Conservation (phyloP, 2,797 vertebrate species). For the Sebastolobus alascanus region DNA sequence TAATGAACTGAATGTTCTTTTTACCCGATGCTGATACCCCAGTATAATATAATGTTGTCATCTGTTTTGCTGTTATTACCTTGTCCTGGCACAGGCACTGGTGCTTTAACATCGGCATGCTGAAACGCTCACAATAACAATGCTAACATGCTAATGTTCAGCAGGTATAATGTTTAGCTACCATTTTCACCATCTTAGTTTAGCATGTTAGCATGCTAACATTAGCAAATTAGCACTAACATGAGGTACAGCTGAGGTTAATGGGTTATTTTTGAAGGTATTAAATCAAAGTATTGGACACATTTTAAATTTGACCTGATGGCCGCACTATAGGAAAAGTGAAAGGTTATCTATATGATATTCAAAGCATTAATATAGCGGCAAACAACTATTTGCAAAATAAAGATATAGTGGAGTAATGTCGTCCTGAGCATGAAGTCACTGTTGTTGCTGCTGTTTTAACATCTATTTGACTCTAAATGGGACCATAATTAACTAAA, state of each 20-base stretch:
- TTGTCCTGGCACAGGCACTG: background rate
- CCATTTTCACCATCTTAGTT: background rate
- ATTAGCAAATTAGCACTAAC: background rate
- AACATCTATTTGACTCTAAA: accelerated
- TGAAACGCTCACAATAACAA: background rate
- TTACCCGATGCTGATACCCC: background rate
- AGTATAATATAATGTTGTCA: background rate
- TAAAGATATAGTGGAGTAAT: background rate
- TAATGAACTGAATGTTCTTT: background rate
- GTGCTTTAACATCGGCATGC: background rate
- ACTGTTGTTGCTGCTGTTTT: background rate
- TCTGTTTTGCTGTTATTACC: background rate
- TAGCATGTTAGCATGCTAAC: background rate
- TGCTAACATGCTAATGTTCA: background rate
- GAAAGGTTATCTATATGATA: background rate
- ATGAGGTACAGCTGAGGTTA: background rate
- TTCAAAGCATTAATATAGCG: background rate
- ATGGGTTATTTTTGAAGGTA: background rate
- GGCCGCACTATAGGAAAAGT: background rate
- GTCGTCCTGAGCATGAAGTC: background rate
- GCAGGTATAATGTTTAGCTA: background rate
- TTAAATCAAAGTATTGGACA: background rate
- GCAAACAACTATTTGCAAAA: background rate
- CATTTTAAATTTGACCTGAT: background rate
- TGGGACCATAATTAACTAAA: background rate